These are phyloP conservation scores for Onychostoma macrolepis DNA, from an alignment of 2,113 vertebrate genomes.

Conservation along the genomic window DNA sequence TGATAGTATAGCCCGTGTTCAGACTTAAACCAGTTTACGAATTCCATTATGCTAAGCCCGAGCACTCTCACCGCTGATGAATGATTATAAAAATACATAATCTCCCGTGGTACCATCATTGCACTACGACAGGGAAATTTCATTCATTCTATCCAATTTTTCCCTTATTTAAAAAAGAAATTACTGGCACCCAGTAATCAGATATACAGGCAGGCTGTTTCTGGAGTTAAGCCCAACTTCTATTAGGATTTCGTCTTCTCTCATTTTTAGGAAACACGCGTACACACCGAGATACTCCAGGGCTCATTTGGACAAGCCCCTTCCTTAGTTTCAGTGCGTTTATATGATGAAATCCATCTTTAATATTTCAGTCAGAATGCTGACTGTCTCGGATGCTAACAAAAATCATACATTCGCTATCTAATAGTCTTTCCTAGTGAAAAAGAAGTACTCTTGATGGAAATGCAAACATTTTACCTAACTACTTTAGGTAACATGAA, in stretches of 20 bases:
- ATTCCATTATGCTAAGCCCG: slow-evolving; percentile 86
- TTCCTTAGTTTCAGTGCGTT: slow-evolving; percentile 64
- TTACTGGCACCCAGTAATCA: slow-evolving; percentile 81
- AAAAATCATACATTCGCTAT: not conserved
- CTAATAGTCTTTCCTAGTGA: too few relatives aligned
- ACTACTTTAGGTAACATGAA: too few relatives aligned
- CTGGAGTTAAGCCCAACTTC: slow-evolving; percentile 81
- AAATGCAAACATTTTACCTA: too few relatives aligned
- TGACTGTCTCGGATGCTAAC: not conserved
- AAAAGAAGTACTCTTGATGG: too few relatives aligned
- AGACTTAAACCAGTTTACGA: slow-evolving; percentile 84
- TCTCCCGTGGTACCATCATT: slow-evolving; percentile 78
- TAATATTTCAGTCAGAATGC: not conserved
- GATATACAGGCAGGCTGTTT: slow-evolving; percentile 80
- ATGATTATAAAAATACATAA: slow-evolving; percentile 84
- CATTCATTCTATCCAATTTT: slow-evolving; percentile 84
- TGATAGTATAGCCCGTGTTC: slow-evolving; percentile 79
- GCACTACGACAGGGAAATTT: slow-evolving; percentile 81
- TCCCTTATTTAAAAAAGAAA: slow-evolving; percentile 84
- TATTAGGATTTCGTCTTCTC: slow-evolving; percentile 77
- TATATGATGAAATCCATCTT: not conserved
- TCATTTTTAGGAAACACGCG: slow-evolving; percentile 63
- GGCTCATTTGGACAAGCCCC: slow-evolving; percentile 69
- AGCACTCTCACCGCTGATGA: slow-evolving; percentile 81
- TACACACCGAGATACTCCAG: slow-evolving; percentile 56